Base-by-base conservation (phyloP, 2,888 invertebrate genomes). In the Heliconius erato region DNA sequence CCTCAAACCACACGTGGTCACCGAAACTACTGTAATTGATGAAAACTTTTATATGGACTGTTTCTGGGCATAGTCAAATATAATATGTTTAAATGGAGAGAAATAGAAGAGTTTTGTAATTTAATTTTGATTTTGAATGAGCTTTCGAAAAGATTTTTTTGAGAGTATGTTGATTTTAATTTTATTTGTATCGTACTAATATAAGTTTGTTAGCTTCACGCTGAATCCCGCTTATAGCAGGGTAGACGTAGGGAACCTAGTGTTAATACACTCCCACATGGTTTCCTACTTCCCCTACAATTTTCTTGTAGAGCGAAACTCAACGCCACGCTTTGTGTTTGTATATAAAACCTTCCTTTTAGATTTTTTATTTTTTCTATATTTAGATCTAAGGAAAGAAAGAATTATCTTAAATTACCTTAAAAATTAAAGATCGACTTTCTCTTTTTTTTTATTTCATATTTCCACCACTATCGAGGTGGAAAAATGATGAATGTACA, bases 41-140 rank as follows among this genome's bases (percentile, higher is more conserved):
- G 6, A 71, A 71, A 71, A 71, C 71, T 71, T 71, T 71, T n/a
- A 71, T 44, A 71, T 26, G n/a, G 44, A 26, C 14, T 4, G 23
- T 23, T 40, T 44, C n/a, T 44, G 71, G 12, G 14, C 12, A 28
- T 32, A 71, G 35, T 35, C n/a, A 23, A 40, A 71, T 71, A 71
- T 35, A 35, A 54, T 54, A 54, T 12, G n/a, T n/a, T 63, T 4
- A n/a, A n/a, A n/a, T 2, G 23, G n/a, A n/a, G n/a, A 63, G 23
- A 63, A n/a, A 63, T 63, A 63, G 11, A n/a, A 63, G 2, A n/a
- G 11, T 63, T 63, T n/a, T 63, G 23, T 63, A 23, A 9, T 59
- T 59, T 23, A 59, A 16, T 28, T 28, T 7, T 19, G 19, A 0
- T 16, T 19, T 68, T 28, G 67, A 67, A 19, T 16, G 12, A 35